Conservation (phyloP, 2,797 vertebrate species). For the Darevskia nairensis region DNA sequence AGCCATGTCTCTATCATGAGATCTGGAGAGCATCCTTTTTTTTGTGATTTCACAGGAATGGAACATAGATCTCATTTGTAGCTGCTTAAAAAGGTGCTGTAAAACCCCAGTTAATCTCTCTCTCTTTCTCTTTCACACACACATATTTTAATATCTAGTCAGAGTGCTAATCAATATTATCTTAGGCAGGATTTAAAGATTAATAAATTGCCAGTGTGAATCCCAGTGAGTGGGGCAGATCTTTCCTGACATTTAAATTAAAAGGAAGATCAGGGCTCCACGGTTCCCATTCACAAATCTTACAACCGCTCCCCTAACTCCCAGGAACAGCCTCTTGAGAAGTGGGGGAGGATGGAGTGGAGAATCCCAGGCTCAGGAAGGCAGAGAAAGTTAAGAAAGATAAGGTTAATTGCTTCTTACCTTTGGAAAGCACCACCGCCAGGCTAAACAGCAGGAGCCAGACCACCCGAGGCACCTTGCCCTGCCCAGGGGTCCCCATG, state of each 20-base stretch:
- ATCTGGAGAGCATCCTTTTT: not conserved
- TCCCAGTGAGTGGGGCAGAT: not conserved
- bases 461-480: slow-evolving; percentile 72
- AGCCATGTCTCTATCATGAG: not conserved
- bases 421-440: slow-evolving; percentile 78
- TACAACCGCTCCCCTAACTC: not conserved
- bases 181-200: not conserved
- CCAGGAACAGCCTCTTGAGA: not conserved
- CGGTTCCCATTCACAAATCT: not conserved
- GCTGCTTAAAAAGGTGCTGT: too few species aligned
- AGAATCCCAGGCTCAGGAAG: not conserved
- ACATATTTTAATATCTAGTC: too few species aligned
- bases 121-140: too few species aligned
- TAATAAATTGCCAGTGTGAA: too few species aligned
- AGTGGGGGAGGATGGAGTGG: too few species aligned
- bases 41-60: not conserved
- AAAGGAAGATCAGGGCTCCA: not conserved
- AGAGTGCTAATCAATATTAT: not conserved
- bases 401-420: slow-evolving; percentile 64
- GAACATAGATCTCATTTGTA: not conserved
- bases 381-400: not conserved
- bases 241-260: not conserved
- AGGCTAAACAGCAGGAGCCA: slow-evolving; percentile 77
- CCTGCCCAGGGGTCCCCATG: slow-evolving; percentile 71
- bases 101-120: not conserved